Evolutionary conservation across 2,113 vertebrate genomes (phyloP).

Genomic region (Muntiacus reevesi): DNA sequence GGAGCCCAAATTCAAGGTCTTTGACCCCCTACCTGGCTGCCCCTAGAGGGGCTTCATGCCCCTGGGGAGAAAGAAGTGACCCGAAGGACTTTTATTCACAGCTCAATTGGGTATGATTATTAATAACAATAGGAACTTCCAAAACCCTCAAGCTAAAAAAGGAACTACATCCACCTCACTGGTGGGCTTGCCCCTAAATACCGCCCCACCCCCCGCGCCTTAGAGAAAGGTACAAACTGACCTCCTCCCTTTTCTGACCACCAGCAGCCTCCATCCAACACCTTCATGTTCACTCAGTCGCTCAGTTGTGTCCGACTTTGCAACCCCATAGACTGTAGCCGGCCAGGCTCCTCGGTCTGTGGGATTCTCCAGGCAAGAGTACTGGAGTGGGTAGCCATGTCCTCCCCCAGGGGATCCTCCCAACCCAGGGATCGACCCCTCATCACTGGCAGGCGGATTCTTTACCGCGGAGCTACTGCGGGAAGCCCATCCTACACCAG

Average conservation of each 20-base stretch:
- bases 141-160: background rate
- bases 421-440: background rate
- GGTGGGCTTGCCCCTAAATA: background rate
- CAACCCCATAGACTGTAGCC: background rate
- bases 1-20: background rate
- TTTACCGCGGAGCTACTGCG: accelerated
- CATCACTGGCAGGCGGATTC: background rate
- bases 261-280: background rate
- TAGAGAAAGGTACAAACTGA: background rate
- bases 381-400: background rate
- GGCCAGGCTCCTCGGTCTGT: background rate
- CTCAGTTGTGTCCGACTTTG: background rate
- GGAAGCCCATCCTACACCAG: background rate
- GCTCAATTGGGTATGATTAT: accelerated
- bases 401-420: background rate
- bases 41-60: background rate
- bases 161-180: background rate
- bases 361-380: background rate
- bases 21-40: accelerated
- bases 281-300: background rate
- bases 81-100: background rate
- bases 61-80: background rate
- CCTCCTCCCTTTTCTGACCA: background rate
- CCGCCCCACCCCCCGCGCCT: background rate
- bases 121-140: background rate